Evolutionary conservation across 92 coral and sea anemone genomes (phyloP).

Genomic region (Porites evermanni): DNA sequence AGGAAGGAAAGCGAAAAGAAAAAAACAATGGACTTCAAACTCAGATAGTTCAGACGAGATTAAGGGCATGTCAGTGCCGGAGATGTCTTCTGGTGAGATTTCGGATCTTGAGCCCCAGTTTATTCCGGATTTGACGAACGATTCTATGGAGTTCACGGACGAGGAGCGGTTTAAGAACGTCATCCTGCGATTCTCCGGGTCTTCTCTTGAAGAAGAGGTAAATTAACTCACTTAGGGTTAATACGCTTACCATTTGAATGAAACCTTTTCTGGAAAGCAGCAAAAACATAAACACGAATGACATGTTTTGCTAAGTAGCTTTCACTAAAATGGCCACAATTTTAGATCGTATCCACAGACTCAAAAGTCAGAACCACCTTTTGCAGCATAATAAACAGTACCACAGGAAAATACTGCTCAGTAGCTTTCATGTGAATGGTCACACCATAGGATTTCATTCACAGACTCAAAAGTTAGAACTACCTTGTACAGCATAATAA

Average conservation of each 20-base stretch:
- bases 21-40: slow-evolving; percentile 38
- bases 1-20: slow-evolving; percentile 39
- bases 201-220: slow-evolving; percentile 62
- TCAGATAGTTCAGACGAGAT: slow-evolving; percentile 33
- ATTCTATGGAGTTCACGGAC: slow-evolving; percentile 67
- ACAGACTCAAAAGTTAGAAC: no score
- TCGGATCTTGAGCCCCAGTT: slow-evolving; percentile 79
- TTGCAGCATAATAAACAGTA: no score
- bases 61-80: slow-evolving; percentile 4
- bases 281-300: background rate
- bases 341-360: no score
- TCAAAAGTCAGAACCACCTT: no score
- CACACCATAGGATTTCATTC: no score
- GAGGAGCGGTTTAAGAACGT: slow-evolving; percentile 68
- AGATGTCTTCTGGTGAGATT: slow-evolving; percentile 39
- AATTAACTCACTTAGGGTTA: background rate
- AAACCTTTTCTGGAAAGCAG: background rate
- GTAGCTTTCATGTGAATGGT: no score
- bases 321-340: no score
- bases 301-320: no score
- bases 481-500: no score
- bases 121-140: slow-evolving; percentile 48
- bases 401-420: no score
- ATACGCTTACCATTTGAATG: background rate
- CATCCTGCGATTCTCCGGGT: slow-evolving; percentile 57